Evolutionary conservation across 2,888 invertebrate species (phyloP).

Genomic region (Carterocephalus palaemon): DNA sequence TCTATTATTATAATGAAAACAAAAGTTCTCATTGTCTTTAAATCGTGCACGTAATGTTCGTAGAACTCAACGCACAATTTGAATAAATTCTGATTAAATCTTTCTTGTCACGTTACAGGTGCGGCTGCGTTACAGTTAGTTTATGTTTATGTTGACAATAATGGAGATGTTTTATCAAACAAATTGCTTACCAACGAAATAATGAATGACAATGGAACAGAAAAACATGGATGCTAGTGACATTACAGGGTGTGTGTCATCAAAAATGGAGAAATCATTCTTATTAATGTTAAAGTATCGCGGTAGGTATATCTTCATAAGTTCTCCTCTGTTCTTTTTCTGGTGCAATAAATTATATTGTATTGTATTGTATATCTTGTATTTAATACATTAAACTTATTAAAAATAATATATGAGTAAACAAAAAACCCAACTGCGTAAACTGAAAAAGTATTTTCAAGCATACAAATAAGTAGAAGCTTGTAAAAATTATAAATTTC

Average conservation of each 20-base stretch:
- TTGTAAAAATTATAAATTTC: too few species aligned
- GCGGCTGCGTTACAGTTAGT: conserved; percentile 21
- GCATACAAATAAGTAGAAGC: too few species aligned
- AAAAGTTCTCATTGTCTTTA: conserved; percentile 23
- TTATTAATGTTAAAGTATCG: too few species aligned
- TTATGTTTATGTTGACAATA: conserved; percentile 37
- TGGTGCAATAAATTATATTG: too few species aligned
- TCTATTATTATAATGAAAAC: conserved; percentile 22
- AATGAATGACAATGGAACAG: conserved; percentile 16
- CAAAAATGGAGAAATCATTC: not conserved
- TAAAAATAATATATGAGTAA: too few species aligned
- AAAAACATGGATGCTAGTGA: conserved; percentile 12
- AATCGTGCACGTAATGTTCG: conserved; percentile 22
- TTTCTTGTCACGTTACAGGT: conserved; percentile 23
- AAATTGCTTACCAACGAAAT: conserved; percentile 11
- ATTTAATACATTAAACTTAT: too few species aligned
- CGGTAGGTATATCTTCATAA: too few species aligned
- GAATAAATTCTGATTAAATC: conserved; percentile 23
- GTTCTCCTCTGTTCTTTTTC: too few species aligned
- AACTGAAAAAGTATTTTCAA: too few species aligned
- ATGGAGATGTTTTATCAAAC: conserved; percentile 38
- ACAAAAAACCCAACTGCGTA: too few species aligned
- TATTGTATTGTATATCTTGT: too few species aligned
- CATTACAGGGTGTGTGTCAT: not conserved
- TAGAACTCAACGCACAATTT: conserved; percentile 21